Evolutionary conservation across 2,888 invertebrate species (phyloP), one percentile per base, ranked within the genome.

Genomic region (Erpobdella octoculata): DNA sequence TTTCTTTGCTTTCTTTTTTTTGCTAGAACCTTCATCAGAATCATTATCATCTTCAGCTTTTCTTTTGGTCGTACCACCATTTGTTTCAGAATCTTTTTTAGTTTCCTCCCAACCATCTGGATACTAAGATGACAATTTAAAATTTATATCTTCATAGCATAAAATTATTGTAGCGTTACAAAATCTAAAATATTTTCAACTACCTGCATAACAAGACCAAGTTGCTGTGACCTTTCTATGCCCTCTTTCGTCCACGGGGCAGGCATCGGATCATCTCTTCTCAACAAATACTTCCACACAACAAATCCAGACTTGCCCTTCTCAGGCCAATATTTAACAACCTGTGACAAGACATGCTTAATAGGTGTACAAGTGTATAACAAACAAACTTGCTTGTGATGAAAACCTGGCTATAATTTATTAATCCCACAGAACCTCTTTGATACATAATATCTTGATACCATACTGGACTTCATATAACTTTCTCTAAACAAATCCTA

Each of bases 241-340:
- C 89, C 91, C 36, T 84, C 86, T 37, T 86, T 79, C 58, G 89
- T 89, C 92, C 92, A 92, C 0, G 92, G 91, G 5, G 91, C 89
- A 0, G 91, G 89, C 2, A 79, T 83, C 0, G 89, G 88, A 82
- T 92, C 92, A 80, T 92, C 92, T 69, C 92, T 84, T 61, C 89
- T 84, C 73, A 92, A 80, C 46, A 89, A 80, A 80, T 89, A 92
- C 73, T 89, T 87, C 91, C 91, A 92, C 36, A 92, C 90, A 9
- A 87, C 85, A 79, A 87, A 91, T 0, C 91, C 91, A 1, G 90
- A 89, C 78, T 89, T 86, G 0, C 91, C 91, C 72, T 86, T 88
- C 80, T 89, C 89, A 0, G 89, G 89, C 83, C 89, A 91, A 80
- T 91, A 92, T 78, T 89, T 90, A 0, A 90, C 89, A 0, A 92